Evolutionary conservation across 2,113 vertebrate species (phyloP).

Genomic region (Pelusios castaneus): DNA sequence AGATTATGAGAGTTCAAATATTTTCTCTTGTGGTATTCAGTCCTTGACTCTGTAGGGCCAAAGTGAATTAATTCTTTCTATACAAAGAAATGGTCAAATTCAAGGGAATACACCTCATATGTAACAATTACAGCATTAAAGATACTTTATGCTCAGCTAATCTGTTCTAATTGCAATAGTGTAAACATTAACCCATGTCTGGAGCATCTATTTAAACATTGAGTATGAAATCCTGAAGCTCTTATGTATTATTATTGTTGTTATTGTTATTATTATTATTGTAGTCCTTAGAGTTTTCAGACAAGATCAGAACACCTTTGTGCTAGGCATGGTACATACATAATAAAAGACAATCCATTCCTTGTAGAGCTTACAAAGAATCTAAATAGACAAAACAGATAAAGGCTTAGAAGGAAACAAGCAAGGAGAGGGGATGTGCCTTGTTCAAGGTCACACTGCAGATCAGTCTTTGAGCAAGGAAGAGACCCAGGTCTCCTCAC

Average conservation of each 20-base stretch:
- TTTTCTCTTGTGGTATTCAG: constrained; percentile 64
- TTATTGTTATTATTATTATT: background rate
- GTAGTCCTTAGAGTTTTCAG: background rate
- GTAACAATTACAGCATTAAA: constrained; percentile 24
- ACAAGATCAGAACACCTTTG: background rate
- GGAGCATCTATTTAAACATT: background rate
- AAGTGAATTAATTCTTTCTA: constrained; percentile 73
- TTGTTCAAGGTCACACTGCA: background rate
- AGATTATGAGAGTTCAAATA: constrained; percentile 61
- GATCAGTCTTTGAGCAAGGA: background rate
- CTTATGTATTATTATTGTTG: background rate
- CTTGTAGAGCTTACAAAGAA: background rate
- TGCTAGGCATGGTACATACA: background rate
- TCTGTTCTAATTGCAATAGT: constrained; percentile 16
- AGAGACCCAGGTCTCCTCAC: background rate
- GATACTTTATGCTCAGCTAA: constrained; percentile 20
- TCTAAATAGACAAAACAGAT: background rate
- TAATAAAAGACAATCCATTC: background rate
- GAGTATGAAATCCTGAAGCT: background rate
- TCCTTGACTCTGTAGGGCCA: constrained; percentile 61
- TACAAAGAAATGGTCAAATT: constrained; percentile 68
- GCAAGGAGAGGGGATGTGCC: background rate
- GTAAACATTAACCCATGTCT: constrained; percentile 16
- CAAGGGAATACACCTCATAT: constrained; percentile 30
- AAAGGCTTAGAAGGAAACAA: background rate